Evolutionary conservation across 2,797 vertebrate species (phyloP).

Genomic region (Acipenser ruthenus): DNA sequence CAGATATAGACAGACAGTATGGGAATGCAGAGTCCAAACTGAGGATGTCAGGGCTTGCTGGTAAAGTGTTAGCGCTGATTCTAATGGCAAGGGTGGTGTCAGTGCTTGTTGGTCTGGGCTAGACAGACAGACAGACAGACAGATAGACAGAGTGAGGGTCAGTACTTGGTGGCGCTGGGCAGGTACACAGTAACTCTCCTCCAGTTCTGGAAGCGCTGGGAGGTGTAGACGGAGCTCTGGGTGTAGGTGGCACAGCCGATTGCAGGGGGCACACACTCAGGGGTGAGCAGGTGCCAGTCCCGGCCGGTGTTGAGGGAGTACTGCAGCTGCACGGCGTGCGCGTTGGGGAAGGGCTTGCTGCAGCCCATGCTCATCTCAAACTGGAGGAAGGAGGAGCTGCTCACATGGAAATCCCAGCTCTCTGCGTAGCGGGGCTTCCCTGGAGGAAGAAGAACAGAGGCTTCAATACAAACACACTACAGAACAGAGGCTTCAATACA

Average conservation of each 20-base stretch:
- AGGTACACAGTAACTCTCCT: slow-evolving; percentile 86
- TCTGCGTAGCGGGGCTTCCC: slow-evolving; percentile 90
- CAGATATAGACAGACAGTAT: too few relatives aligned
- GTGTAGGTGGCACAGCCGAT: slow-evolving; percentile 91
- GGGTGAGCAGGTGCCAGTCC: slow-evolving; percentile 85
- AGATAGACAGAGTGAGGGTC: not conserved
- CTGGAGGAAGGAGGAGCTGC: slow-evolving; percentile 86
- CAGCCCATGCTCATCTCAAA: slow-evolving; percentile 96
- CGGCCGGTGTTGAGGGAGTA: slow-evolving; percentile 86
- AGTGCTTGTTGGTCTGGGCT: slow-evolving; percentile 56
- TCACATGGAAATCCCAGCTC: slow-evolving; percentile 95
- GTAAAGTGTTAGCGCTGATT: not conserved
- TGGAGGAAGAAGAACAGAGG: slow-evolving; percentile 34
- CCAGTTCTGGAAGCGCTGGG: slow-evolving; percentile 89
- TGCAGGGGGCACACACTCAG: slow-evolving; percentile 90
- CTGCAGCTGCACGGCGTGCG: slow-evolving; percentile 78
- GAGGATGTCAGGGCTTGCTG: too few relatives aligned
- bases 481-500: not conserved
- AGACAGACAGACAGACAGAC: not conserved
- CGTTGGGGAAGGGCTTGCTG: slow-evolving; percentile 77
- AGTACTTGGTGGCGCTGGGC: slow-evolving; percentile 71
- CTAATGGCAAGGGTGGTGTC: not conserved
- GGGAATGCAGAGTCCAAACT: too few relatives aligned
- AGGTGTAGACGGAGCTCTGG: slow-evolving; percentile 83
- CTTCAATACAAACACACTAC: too few relatives aligned